Base-by-base conservation (phyloP, 92 coral and sea anemone genomes). In the Zoanthus gigantus region DNA sequence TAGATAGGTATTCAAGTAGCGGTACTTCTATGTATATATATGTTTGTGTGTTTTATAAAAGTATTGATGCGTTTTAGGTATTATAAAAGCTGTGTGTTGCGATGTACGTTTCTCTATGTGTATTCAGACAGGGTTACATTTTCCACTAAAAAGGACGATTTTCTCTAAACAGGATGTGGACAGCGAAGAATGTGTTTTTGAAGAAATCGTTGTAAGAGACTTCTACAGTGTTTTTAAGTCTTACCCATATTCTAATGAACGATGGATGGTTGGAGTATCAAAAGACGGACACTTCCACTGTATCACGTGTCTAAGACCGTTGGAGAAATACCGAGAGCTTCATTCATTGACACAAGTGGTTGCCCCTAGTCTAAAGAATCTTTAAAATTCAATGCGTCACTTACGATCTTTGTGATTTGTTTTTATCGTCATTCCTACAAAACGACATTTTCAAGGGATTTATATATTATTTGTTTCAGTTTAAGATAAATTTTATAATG, bases 171-270 rank as follows among this genome's bases (percentile, higher is more conserved):
- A 94, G 96, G 96, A 94, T 53, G 96, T 92, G 17, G 96, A 94
- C 89, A 89, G 96, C 30, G 96, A 94, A 53, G 96, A 94, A 60
- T 94, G 96, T 52, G 91, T 94, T 68, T 94, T 94, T 80, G 92
- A 89, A 68, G 96, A 94, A 71, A 94, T 91, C 2, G 69, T 92
- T 79, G 92, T 94, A 13, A 92, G 86, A 90, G 94, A 94, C 76
- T 94, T 94, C 90, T 94, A 86, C 75, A 92, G 93, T 76, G 94
- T 92, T 32, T 94, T 91, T 87, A 92, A 92, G 75, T 94, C 96
- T 7, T 94, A 92, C 63, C 91, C 93, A 56, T 94, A 94, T 81
- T 94, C 96, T 4, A 94, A 92, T 67, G 94, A 94, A 71, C 90
- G 87, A 9, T 94, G 96, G 96, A 88, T 91, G 72, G 96, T 94